phyloP scores from a whole-genome alignment of 2,888 invertebrate genomes.

The Omphaloscelis lunosa region DNA sequence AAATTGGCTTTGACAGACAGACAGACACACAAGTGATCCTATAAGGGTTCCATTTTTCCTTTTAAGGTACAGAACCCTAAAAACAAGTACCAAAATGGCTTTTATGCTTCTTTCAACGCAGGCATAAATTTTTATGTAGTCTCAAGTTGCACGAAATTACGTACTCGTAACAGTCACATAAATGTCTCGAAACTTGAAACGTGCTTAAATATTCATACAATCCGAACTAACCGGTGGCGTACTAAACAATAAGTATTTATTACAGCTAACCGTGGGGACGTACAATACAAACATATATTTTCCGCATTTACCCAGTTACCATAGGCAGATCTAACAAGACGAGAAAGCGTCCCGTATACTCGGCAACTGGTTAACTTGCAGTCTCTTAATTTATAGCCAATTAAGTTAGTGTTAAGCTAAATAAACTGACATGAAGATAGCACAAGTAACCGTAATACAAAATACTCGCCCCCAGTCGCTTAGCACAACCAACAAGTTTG shows the following conservation, averaged over 20 bases:
- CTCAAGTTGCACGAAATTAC: slow-evolving; percentile 52
- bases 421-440: slow-evolving; percentile 87
- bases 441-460: slow-evolving; percentile 83
- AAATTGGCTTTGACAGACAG: too few species aligned
- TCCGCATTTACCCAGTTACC: slow-evolving; percentile 72
- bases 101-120: slow-evolving; percentile 36
- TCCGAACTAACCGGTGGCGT: slow-evolving; percentile 37
- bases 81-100: slow-evolving; percentile 12
- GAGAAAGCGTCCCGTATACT: slow-evolving; percentile 77
- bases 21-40: too few species aligned
- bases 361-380: slow-evolving; percentile 84
- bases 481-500: slow-evolving; percentile 72
- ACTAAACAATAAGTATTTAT: slow-evolving; percentile 69
- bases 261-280: slow-evolving; percentile 59
- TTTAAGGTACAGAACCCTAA: too few species aligned
- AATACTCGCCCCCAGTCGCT: slow-evolving; percentile 73
- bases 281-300: slow-evolving; percentile 73
- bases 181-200: slow-evolving; percentile 43
- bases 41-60: too few species aligned
- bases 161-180: slow-evolving; percentile 30
- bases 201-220: slow-evolving; percentile 58
- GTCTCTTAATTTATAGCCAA: slow-evolving; percentile 88
- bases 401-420: slow-evolving; percentile 88
- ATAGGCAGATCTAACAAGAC: slow-evolving; percentile 79
- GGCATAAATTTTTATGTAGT: slow-evolving; percentile 44